These are phyloP conservation scores for Holothuria leucospilota DNA, from an alignment of 53 echinoderm and acorn worm species.

Conservation along the genomic window DNA sequence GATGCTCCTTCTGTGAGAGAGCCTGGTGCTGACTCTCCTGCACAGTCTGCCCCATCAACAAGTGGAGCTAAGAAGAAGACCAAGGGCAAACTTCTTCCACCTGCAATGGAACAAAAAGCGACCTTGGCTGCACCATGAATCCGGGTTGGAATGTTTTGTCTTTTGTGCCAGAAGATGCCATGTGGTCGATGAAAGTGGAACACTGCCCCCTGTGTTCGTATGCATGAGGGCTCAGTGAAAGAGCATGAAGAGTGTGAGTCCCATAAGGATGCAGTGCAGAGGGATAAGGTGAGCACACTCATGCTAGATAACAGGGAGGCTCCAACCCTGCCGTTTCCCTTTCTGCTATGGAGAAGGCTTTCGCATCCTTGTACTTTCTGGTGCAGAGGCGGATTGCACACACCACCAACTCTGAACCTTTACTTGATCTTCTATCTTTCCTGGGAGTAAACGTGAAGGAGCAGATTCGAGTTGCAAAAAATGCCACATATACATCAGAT, in stretches of 20 bases:
- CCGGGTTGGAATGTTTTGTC: slow-evolving; percentile 60
- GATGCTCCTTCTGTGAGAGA: not conserved
- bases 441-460: slow-evolving; percentile 59
- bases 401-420: slow-evolving; percentile 66
- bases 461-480: slow-evolving; percentile 55
- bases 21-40: slow-evolving; percentile 30
- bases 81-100: slow-evolving; percentile 35
- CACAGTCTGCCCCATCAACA: slow-evolving; percentile 18
- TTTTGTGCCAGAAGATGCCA: slow-evolving; percentile 53
- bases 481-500: slow-evolving; percentile 62
- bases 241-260: slow-evolving; percentile 46
- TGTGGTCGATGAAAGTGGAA: slow-evolving; percentile 61
- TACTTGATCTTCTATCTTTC: slow-evolving; percentile 53
- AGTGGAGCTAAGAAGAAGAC: slow-evolving; percentile 32
- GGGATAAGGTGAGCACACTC: slow-evolving; percentile 8
- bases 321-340: slow-evolving; percentile 43
- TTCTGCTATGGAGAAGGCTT: slow-evolving; percentile 54
- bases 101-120: slow-evolving; percentile 51
- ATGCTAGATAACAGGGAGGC: slow-evolving; percentile 53
- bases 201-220: slow-evolving; percentile 46
- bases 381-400: slow-evolving; percentile 61
- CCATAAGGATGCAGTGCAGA: slow-evolving; percentile 36
- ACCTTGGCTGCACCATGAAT: slow-evolving; percentile 50
- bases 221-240: slow-evolving; percentile 37
- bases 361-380: slow-evolving; percentile 56